These are phyloP conservation scores for Xanthorhoe designata DNA, from an alignment of 2,888 invertebrate species.

Conservation along the genomic window DNA sequence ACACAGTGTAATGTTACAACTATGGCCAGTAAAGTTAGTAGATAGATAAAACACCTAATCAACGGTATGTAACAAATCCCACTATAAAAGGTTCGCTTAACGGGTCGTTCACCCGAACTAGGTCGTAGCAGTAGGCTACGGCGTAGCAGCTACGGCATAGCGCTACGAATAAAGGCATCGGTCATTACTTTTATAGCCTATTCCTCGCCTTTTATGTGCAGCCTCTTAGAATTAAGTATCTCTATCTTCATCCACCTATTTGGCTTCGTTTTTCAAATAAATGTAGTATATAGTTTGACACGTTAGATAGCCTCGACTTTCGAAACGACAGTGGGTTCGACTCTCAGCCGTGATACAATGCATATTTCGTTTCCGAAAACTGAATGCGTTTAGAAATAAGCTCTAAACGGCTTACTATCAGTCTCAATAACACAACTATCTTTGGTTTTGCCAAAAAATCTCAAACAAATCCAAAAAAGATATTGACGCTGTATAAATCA, in stretches of 20 bases:
- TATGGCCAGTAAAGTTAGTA: neutral
- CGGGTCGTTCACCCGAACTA: constrained; percentile 18
- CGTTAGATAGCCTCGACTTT: too few species aligned
- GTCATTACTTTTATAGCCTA: constrained; percentile 26
- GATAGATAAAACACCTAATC: constrained; percentile 7
- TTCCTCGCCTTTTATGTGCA: constrained; percentile 20
- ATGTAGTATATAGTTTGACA: neutral
- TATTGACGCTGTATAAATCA: too few species aligned
- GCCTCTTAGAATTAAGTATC: constrained; percentile 18
- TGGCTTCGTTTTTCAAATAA: constrained; percentile 1
- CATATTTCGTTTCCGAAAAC: too few species aligned
- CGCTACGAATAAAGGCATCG: constrained; percentile 16
- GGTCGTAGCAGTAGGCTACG: constrained; percentile 19
- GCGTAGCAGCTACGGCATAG: constrained; percentile 27
- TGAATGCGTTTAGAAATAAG: too few species aligned
- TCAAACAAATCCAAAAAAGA: too few species aligned
- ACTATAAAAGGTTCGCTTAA: constrained; percentile 14
- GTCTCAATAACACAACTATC: too few species aligned
- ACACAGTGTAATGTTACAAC: neutral
- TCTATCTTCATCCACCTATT: constrained; percentile 2
- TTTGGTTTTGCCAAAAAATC: too few species aligned
- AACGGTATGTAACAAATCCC: constrained; percentile 1
- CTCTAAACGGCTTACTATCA: too few species aligned
- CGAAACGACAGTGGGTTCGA: too few species aligned
- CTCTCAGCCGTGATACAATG: too few species aligned